phyloP scores from a whole-genome alignment of 2,888 invertebrate species.

The Heliconius sara region DNA sequence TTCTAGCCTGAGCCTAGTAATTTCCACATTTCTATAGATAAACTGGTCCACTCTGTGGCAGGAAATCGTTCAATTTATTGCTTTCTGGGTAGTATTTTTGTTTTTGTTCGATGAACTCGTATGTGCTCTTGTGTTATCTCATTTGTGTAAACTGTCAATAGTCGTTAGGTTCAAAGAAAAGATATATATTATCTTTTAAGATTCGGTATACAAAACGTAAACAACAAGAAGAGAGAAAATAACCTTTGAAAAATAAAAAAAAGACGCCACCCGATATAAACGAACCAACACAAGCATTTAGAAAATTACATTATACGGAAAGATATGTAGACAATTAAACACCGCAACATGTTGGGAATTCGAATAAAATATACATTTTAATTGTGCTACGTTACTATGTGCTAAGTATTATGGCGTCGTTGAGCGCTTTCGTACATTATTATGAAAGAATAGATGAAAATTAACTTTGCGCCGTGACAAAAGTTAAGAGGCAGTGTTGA shows the following conservation, averaged over 20 bases:
- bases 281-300: conserved; percentile 4
- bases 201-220: background rate
- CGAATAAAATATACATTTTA: conserved; percentile 61
- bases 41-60: conserved; percentile 39
- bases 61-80: conserved; percentile 40
- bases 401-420: conserved; percentile 61
- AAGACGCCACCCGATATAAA: background rate
- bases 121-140: background rate
- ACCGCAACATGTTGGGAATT: conserved; percentile 18
- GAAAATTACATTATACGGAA: conserved; percentile 11
- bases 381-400: conserved; percentile 62
- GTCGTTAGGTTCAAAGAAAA: background rate
- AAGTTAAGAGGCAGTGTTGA: conserved; percentile 28
- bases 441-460: conserved; percentile 50
- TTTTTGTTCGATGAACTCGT: background rate
- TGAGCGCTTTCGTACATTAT: conserved; percentile 42
- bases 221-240: no score
- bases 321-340: conserved; percentile 20
- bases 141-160: background rate
- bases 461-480: conserved; percentile 46
- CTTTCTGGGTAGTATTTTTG: conserved; percentile 31
- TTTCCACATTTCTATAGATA: conserved; percentile 41
- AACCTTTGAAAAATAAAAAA: no score
- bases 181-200: no score
- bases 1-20: conserved; percentile 35